Percentiles rank a stretch among this genome's conserved stretches.
These are phyloP conservation scores for Fringilla coelebs DNA, from an alignment of 2,797 vertebrate species.

Conservation along the genomic window DNA sequence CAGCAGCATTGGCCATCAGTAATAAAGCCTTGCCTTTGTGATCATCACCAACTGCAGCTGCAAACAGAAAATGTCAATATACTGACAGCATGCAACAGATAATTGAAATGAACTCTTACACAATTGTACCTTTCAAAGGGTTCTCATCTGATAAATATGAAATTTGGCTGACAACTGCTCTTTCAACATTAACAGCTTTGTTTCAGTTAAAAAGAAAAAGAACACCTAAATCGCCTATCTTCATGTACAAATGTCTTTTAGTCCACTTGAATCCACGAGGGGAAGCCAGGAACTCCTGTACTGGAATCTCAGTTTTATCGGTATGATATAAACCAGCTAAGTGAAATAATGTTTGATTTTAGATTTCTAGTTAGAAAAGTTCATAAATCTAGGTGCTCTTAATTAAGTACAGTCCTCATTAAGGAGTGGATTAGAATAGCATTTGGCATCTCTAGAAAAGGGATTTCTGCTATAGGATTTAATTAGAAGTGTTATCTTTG, in stretches of 20 bases:
- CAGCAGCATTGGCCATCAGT: neutral
- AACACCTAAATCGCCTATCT: fast-evolving
- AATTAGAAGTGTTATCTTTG: neutral
- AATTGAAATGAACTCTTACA: neutral
- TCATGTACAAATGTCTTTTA: neutral
- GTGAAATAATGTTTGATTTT: neutral
- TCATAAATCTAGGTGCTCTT: neutral
- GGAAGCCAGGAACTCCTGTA: neutral
- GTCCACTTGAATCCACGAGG: fast-evolving
- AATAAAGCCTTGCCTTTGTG: neutral
- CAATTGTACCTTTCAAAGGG: neutral
- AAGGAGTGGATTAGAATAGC: neutral
- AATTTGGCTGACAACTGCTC: neutral
- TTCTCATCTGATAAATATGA: neutral
- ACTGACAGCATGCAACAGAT: neutral
- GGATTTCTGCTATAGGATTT: neutral
- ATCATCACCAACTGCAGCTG: neutral
- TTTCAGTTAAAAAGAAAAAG: neutral
- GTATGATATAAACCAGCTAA: neutral
- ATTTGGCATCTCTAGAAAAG: neutral
- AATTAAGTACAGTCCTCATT: neutral
- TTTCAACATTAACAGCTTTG: neutral
- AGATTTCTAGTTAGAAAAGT: neutral
- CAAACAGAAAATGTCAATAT: neutral
- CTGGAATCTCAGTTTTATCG: neutral